Conservation (phyloP, 2,888 invertebrate genomes). For the Melinaea marsaeus region DNA sequence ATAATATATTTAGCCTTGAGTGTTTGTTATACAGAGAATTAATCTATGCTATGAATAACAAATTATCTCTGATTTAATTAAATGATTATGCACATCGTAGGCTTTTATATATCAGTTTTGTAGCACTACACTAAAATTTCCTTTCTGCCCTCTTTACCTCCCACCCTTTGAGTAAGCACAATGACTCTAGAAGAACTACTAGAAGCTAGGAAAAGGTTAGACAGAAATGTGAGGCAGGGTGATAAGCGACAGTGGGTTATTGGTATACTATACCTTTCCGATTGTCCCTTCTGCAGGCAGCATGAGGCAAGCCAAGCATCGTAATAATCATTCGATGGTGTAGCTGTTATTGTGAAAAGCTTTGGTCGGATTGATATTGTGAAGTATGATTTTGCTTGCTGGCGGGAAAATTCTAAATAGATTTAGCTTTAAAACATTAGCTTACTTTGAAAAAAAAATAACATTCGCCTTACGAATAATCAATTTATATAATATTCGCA, state of each 20-base stretch:
- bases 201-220: slow-evolving; percentile 26
- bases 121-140: slow-evolving; percentile 7
- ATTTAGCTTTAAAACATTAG: background rate
- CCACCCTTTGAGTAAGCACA: slow-evolving; percentile 6
- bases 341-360: slow-evolving; percentile 30
- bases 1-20: background rate
- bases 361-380: slow-evolving; percentile 22
- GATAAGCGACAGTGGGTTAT: slow-evolving; percentile 46
- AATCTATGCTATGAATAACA: background rate
- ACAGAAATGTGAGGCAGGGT: slow-evolving; percentile 25
- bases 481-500: no score
- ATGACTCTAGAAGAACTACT: slow-evolving; percentile 16
- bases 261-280: slow-evolving; percentile 51
- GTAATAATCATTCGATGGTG: slow-evolving; percentile 39
- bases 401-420: background rate
- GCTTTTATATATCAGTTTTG: background rate
- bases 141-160: slow-evolving; percentile 3
- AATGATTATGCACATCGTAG: background rate
- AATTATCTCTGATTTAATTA: slow-evolving; percentile 4
- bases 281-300: slow-evolving; percentile 43
- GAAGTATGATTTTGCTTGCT: background rate
- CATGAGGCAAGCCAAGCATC: slow-evolving; percentile 67
- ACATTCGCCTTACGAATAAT: no score
- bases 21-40: background rate
- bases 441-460: no score